Percentiles rank a stretch among this genome's conserved stretches.
These are phyloP conservation scores for Molossus molossus DNA, from an alignment of 2,797 vertebrate species.

Conservation along the genomic window DNA sequence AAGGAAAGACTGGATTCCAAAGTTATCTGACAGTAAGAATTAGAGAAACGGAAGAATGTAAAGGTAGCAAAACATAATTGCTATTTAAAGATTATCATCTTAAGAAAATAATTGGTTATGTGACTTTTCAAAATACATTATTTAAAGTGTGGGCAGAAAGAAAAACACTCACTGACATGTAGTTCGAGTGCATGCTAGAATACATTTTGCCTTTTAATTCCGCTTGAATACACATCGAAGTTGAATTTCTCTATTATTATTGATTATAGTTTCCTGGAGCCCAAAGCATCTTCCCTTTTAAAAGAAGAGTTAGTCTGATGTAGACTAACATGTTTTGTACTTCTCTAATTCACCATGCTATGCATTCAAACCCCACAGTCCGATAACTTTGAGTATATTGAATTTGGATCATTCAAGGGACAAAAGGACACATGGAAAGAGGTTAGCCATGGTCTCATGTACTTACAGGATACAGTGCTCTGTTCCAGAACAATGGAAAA, in stretches of 20 bases:
- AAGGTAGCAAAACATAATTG: not conserved
- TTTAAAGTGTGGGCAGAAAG: constrained; percentile 23
- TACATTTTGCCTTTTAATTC: not conserved
- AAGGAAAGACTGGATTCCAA: not conserved
- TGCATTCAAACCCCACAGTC: not conserved
- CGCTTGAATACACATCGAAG: not conserved
- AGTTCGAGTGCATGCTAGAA: not conserved
- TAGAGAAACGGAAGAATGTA: not conserved
- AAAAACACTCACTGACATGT: not conserved
- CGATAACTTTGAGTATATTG: constrained; percentile 15
- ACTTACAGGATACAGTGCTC: not conserved
- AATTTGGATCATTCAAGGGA: not conserved
- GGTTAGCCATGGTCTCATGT: not conserved
- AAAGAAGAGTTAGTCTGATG: not conserved
- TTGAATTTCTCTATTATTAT: not conserved
- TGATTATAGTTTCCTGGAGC: constrained; percentile 36
- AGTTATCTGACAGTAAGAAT: not conserved
- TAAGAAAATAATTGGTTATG: constrained; percentile 23
- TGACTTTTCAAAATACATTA: not conserved
- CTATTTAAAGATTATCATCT: not conserved
- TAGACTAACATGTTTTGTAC: not conserved
- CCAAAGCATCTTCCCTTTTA: not conserved
- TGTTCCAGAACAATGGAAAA: not conserved
- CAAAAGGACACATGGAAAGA: not conserved
- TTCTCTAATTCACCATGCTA: constrained; percentile 11